Conservation (phyloP, 2,888 invertebrate species). For the Acanthoscelides obtectus region DNA sequence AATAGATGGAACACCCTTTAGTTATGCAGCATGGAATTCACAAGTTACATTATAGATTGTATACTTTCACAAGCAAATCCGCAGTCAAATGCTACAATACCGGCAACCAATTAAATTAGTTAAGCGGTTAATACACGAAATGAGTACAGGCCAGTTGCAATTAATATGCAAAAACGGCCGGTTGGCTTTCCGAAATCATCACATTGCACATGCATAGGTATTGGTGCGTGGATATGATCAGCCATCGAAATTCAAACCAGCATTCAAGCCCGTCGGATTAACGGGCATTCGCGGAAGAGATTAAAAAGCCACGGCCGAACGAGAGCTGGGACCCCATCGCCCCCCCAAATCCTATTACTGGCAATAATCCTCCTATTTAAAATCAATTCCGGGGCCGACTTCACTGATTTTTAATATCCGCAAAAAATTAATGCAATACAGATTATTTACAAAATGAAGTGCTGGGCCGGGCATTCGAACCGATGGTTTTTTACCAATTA, state of each 20-base stretch:
- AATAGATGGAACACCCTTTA: no score
- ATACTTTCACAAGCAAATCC: background rate
- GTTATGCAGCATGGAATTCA: no score
- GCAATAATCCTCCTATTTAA: conserved; percentile 42
- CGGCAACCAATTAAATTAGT: no score
- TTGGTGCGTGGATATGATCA: background rate
- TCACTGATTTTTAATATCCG: conserved; percentile 40
- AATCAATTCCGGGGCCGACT: conserved; percentile 40
- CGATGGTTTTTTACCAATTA: background rate
- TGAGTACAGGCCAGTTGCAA: no score
- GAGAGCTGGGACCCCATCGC: conserved; percentile 26
- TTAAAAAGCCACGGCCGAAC: conserved; percentile 34
- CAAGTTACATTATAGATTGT: no score
- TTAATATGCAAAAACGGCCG: no score
- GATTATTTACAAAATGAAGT: conserved; percentile 29
- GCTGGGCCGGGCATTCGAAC: background rate
- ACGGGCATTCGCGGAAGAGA: conserved; percentile 8
- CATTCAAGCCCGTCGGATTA: background rate
- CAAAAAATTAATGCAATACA: conserved; percentile 30
- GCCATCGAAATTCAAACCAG: background rate
- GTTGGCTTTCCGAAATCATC: no score
- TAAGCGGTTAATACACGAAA: background rate
- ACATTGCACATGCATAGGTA: background rate
- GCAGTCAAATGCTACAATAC: background rate
- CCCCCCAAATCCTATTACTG: conserved; percentile 38